Evolutionary conservation across 1,140 invertebrate genomes (phyloP), one percentile per base, ranked within the genome.

Genomic region (Pseudomyrmex concolor): DNA sequence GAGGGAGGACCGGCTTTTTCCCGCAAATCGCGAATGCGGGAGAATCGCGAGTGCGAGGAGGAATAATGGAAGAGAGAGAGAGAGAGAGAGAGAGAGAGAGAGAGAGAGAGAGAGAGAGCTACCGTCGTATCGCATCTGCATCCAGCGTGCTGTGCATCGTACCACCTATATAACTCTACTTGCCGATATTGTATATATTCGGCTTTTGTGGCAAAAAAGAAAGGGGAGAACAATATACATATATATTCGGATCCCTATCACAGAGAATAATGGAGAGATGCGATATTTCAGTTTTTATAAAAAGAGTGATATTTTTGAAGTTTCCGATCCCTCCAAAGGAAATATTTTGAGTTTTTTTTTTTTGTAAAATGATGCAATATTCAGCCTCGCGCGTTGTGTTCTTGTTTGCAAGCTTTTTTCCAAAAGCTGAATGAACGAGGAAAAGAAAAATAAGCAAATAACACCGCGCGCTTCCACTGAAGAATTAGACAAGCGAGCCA

Each of bases 281-380:
- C 15, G 22, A 12, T 17, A 15, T 74, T 66, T 50, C 54, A 34
- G 48, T 66, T 77, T 77, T 67, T 15, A 34, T 15, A 67, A 77
- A 67, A 77, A 66, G 43, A 15, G 43, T 54, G 64, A 77, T 15
- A 54, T 50, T 15, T 43, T 43, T 13, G 17, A 22, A 8, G 51
- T 50, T 34, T 55, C 17, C 8, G 1, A 19, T 1, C 13, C n/a
- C 19, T 70, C 9, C 43, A 57, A 45, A n/a, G 54, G 15, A 12
- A 25, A 57, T 34, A 70, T n/a, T n/a, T n/a, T n/a, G n/a, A n/a
- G n/a, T 34, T 34, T 34, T 7, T 34, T 34, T 50, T 80, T 71
- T 80, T 48, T 55, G 4, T 57, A 57, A 59, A 78, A 43, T 57
- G 51, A 9, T 1, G 2, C 10, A 19, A 48, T 57, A 57, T 48